These are phyloP conservation scores for Aleiodes leptofemur DNA, from an alignment of 2,888 invertebrate genomes.

Conservation along the genomic window DNA sequence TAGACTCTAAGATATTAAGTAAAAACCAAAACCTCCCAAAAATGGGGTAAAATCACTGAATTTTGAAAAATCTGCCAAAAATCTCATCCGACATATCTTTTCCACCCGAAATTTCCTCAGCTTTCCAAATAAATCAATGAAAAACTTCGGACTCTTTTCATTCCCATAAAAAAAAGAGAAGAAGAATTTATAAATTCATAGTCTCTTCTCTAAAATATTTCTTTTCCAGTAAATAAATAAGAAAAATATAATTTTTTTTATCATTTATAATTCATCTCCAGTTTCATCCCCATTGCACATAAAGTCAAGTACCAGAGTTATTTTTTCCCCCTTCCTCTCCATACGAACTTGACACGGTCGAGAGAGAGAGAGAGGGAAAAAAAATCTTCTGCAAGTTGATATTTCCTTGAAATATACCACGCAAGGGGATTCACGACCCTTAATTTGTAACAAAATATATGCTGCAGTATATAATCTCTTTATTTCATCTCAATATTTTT, in stretches of 20 bases:
- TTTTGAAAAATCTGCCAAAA: background rate
- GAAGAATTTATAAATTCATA: background rate
- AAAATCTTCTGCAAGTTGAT: slow-evolving; percentile 52
- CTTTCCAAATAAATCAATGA: too few relatives aligned
- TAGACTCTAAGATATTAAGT: too few relatives aligned
- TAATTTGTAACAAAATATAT: slow-evolving; percentile 34
- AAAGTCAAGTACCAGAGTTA: slow-evolving; percentile 52
- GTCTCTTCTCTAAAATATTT: background rate
- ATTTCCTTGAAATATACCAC: slow-evolving; percentile 38
- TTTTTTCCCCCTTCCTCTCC: slow-evolving; percentile 45
- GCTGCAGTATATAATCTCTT: slow-evolving; percentile 19
- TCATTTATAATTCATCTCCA: background rate
- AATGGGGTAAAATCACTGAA: background rate
- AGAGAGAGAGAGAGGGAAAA: slow-evolving; percentile 49
- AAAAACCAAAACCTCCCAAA: too few relatives aligned
- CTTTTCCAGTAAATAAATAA: background rate
- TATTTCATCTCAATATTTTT: slow-evolving; percentile 29
- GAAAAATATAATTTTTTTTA: background rate
- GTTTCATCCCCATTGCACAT: background rate
- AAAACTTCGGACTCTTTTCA: too few relatives aligned
- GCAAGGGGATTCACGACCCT: slow-evolving; percentile 37
- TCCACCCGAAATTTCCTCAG: background rate
- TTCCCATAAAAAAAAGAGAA: background rate
- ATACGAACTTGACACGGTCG: slow-evolving; percentile 47
- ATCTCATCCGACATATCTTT: too few relatives aligned